These are phyloP conservation scores for Fabriciana adippe DNA, from an alignment of 2,888 invertebrate species.

Conservation along the genomic window DNA sequence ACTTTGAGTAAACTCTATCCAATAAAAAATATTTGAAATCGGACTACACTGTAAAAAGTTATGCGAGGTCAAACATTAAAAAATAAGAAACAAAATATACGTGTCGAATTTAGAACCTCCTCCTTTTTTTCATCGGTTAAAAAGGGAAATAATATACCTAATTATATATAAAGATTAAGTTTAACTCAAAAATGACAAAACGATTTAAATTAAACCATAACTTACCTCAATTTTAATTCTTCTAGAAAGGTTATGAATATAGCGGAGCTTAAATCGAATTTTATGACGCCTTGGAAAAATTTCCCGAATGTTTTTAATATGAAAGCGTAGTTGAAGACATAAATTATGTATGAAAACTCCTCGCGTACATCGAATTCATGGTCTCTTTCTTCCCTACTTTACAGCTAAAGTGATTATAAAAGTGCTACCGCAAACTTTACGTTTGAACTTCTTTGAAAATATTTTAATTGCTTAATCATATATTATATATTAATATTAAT, in stretches of 20 bases:
- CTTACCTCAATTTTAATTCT: conserved; percentile 14
- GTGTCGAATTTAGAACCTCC: no score
- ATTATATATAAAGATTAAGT: background rate
- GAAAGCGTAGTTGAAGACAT: conserved; percentile 47
- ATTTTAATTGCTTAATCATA: no score
- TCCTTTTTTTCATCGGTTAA: no score
- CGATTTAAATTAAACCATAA: conserved; percentile 16
- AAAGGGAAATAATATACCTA: no score
- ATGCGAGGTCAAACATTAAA: no score
- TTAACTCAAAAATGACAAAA: background rate
- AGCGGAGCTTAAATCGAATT: conserved; percentile 23
- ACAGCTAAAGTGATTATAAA: conserved; percentile 22
- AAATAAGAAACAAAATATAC: no score
- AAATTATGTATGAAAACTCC: conserved; percentile 44
- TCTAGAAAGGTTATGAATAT: conserved; percentile 12
- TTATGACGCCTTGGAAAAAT: conserved; percentile 39
- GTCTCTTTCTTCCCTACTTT: conserved; percentile 18
- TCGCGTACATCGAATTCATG: conserved; percentile 27
- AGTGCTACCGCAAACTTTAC: background rate
- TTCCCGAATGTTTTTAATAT: conserved; percentile 53
- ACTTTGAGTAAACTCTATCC: no score
- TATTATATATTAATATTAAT: no score
- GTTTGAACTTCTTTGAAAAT: background rate
- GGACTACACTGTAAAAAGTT: no score
- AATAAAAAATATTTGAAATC: no score